A percentile compares a stretch with the other conserved stretches of the same genome.
These are phyloP conservation scores for Lepidostoma basale DNA, from an alignment of 1,140 invertebrate species.

Conservation along the genomic window DNA sequence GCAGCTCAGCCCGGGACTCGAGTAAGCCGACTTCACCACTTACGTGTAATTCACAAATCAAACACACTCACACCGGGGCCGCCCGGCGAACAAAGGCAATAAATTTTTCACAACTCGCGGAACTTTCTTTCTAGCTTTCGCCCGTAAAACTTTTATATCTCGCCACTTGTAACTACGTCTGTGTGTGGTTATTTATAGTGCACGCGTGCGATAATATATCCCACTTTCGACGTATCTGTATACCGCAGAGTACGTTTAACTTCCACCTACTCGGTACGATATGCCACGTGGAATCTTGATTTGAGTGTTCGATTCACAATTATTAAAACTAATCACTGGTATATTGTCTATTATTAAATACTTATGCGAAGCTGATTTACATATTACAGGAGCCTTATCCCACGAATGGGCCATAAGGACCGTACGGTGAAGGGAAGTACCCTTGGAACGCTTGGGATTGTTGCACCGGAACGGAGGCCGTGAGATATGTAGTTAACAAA, in stretches of 20 bases:
- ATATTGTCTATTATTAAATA: background rate
- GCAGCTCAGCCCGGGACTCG: no score
- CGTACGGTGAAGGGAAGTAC: conserved; percentile 77
- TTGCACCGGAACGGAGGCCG: conserved; percentile 75
- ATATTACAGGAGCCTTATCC: no score
- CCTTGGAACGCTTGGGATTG: conserved; percentile 71
- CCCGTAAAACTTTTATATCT: conserved; percentile 42
- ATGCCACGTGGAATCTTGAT: background rate
- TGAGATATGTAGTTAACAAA: conserved; percentile 79
- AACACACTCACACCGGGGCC: conserved; percentile 36
- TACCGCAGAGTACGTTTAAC: background rate
- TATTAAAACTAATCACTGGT: no score
- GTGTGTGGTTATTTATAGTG: conserved; percentile 46
- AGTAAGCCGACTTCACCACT: conserved; percentile 32
- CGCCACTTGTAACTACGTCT: conserved; percentile 39
- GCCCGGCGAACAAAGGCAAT: conserved; percentile 44
- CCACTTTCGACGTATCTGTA: conserved; percentile 31
- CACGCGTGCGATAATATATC: conserved; percentile 43
- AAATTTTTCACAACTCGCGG: conserved; percentile 47
- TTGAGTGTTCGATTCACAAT: background rate
- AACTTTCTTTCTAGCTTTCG: conserved; percentile 41
- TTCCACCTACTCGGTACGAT: background rate
- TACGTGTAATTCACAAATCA: conserved; percentile 46
- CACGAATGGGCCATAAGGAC: conserved; percentile 71
- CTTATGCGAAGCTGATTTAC: no score